Percentiles rank a stretch among this genome's conserved stretches.
These are phyloP conservation scores for Dryoscopus gambensis DNA, from an alignment of 2,113 vertebrate genomes.

Conservation along the genomic window DNA sequence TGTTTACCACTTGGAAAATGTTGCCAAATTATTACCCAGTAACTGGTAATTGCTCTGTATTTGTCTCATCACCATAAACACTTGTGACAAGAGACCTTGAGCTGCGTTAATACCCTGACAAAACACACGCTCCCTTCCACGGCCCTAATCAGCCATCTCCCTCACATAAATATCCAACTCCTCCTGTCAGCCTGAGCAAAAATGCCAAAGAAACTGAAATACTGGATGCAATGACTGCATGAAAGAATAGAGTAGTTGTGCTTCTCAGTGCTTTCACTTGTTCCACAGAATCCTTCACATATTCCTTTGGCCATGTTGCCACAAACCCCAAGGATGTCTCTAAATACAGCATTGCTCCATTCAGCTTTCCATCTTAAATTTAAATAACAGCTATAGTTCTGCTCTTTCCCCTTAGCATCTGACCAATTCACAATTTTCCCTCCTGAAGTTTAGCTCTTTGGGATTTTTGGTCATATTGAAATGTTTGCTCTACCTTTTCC, in stretches of 20 bases:
- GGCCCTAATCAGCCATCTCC: background rate
- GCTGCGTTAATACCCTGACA: background rate
- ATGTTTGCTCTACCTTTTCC: background rate
- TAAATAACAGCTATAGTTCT: background rate
- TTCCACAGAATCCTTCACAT: background rate
- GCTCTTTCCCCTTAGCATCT: background rate
- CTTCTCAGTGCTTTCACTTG: background rate
- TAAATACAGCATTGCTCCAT: background rate
- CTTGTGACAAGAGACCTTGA: conserved; percentile 20
- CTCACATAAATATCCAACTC: background rate
- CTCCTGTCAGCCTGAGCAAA: background rate
- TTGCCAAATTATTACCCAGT: conserved; percentile 2
- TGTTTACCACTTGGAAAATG: background rate
- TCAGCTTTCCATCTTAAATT: background rate
- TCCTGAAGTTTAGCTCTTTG: background rate
- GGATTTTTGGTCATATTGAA: background rate
- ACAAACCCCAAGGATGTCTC: background rate
- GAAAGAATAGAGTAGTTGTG: background rate
- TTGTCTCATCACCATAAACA: conserved; percentile 29
- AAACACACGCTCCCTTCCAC: background rate
- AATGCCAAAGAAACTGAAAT: background rate
- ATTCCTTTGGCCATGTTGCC: background rate
- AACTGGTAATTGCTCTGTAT: conserved; percentile 17
- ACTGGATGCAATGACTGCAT: background rate
- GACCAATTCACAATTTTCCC: background rate